Base-by-base conservation (phyloP, 2,113 vertebrate species). In the Apeltes quadracus region DNA sequence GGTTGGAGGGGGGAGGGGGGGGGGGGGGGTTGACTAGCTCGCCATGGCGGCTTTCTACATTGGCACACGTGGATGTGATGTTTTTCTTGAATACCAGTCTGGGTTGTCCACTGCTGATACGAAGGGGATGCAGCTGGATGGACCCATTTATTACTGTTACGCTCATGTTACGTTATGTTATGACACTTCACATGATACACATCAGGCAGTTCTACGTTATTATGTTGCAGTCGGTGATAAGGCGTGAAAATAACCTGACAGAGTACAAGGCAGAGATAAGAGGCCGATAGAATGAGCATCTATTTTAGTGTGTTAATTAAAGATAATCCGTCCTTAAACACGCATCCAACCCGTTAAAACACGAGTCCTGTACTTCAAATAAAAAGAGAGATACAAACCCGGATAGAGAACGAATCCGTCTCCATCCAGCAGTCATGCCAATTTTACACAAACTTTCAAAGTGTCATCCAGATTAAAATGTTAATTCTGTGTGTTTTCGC, bases 261-360 rank as follows among this genome's bases (percentile, higher is more conserved):
- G 78, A 72, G 46, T 73, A 79, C 78, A 78, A 77, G 69, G 54
- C 27, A 53, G 65, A 71, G 79, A 87, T 87, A 82, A 81, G 67
- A 84, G 22, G 50, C 64, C 66, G 72, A 72, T 78, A 81, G 61
- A 85, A 59, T 34, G 58, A 78, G 72, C 68, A 76, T 88, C 83
- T 83, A 66, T 81, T 67, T 84, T 25, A 78, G 53, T 79, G 70
- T 63, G 82, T 84, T 89, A 86, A 91, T 90, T 87, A 81, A 85
- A 84, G 81, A 82, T 85, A 87, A 89, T 81, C 75, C 53, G 72
- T 77, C 51, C 74, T 62, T 61, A 68, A 75, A 87, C 69, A 87
- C n/a, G n/a, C 69, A 80, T 54, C 39, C 66, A 73, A 59, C 70
- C 73, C 72, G 74, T 87, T 69, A 85, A 83, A 85, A 76, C 75